Evolutionary conservation across 1,140 invertebrate species (phyloP).

Genomic region (Meloidogyne floridensis): DNA sequence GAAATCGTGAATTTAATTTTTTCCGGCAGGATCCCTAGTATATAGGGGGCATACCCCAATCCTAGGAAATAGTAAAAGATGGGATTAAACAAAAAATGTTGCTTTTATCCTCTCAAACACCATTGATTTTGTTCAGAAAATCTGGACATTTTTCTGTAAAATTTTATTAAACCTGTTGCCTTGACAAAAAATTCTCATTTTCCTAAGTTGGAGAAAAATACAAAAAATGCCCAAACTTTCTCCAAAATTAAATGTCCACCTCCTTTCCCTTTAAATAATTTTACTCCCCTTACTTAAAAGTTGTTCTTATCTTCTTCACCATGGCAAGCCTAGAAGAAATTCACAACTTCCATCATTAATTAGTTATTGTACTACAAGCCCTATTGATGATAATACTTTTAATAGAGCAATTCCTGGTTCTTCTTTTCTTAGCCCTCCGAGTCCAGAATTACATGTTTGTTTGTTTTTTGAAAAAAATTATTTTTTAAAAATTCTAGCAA

Average conservation of each 20-base stretch:
- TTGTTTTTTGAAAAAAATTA: neutral
- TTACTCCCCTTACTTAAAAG: constrained; percentile 10
- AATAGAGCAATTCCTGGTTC: constrained; percentile 10
- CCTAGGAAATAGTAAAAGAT: too few species aligned
- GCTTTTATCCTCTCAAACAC: too few species aligned
- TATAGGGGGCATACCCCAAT: too few species aligned
- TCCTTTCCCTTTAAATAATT: too few species aligned
- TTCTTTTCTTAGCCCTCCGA: constrained; percentile 13
- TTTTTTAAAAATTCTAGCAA: constrained; percentile 37
- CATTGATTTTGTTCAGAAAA: too few species aligned
- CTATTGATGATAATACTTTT: constrained; percentile 5
- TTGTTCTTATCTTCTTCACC: constrained; percentile 59
- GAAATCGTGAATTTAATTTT: too few species aligned
- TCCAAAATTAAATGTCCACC: too few species aligned
- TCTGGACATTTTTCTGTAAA: too few species aligned
- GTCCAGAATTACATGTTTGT: constrained; percentile 21
- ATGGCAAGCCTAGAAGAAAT: constrained; percentile 28
- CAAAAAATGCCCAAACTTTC: neutral
- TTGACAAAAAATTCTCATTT: neutral
- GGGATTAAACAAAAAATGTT: too few species aligned
- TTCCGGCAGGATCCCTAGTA: too few species aligned
- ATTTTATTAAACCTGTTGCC: too few species aligned
- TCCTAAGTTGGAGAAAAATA: neutral
- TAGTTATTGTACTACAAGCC: constrained; percentile 22
- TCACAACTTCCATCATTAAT: constrained; percentile 19